Percentiles rank a stretch among this genome's conserved stretches.
phyloP scores from a whole-genome alignment of 2,888 invertebrate genomes.

The Folsomia candida region DNA sequence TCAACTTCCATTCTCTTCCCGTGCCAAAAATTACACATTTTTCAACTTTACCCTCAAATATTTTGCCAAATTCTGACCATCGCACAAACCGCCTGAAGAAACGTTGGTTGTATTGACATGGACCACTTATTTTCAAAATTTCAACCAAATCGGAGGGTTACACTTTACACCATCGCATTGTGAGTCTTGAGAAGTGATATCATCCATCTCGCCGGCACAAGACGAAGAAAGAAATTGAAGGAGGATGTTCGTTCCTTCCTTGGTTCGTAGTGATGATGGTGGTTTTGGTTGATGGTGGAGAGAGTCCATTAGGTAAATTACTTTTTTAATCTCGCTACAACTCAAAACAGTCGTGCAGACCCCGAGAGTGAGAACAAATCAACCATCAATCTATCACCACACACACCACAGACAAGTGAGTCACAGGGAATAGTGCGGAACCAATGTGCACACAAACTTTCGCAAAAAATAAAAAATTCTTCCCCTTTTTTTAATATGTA shows the following conservation, averaged over 20 bases:
- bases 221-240: neutral
- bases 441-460: no score
- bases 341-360: neutral
- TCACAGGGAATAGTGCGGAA: neutral
- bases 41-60: no score
- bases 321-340: slow-evolving; percentile 18
- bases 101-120: no score
- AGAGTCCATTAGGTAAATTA: slow-evolving; percentile 20
- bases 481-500: no score
- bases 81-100: no score
- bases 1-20: no score
- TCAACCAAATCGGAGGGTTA: no score
- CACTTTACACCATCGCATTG: neutral
- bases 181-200: neutral
- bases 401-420: neutral
- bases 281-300: neutral
- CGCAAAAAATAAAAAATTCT: no score
- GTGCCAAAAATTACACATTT: no score
- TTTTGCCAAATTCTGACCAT: no score
- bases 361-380: neutral
- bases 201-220: neutral
- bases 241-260: neutral
- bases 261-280: neutral
- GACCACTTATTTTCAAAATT: no score
- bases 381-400: slow-evolving; percentile 15